A percentile compares a stretch with the other conserved stretches of the same genome.
These are phyloP conservation scores for Escarpia spicata DNA, from an alignment of 2,888 invertebrate genomes.

Conservation along the genomic window DNA sequence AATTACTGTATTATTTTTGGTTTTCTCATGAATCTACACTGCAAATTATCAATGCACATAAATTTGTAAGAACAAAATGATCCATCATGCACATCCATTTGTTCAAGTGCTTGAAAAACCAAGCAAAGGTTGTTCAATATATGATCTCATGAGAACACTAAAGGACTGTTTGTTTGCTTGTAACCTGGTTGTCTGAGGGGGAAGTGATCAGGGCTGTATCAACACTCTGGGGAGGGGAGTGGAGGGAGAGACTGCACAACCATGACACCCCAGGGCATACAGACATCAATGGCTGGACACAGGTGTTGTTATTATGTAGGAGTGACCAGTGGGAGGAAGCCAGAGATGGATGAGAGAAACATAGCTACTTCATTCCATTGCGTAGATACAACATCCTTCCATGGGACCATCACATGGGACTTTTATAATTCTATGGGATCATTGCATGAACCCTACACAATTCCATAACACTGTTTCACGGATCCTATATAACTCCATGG, in stretches of 20 bases:
- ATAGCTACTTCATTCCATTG: background rate
- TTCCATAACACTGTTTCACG: no score
- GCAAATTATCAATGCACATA: background rate
- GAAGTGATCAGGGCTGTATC: background rate
- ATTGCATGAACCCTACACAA: no score
- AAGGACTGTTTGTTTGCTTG: background rate
- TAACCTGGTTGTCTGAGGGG: background rate
- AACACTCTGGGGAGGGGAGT: background rate
- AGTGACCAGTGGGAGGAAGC: background rate
- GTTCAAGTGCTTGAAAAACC: background rate
- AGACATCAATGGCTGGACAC: background rate
- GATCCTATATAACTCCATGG: no score
- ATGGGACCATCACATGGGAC: no score
- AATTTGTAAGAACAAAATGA: background rate
- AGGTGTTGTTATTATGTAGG: conserved; percentile 6
- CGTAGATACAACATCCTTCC: no score
- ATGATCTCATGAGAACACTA: background rate
- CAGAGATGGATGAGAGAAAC: background rate
- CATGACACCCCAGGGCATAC: background rate
- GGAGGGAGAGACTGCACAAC: background rate
- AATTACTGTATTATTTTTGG: background rate
- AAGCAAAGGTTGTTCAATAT: background rate
- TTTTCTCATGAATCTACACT: background rate
- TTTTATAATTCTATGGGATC: no score
- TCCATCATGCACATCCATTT: background rate